phyloP scores from a whole-genome alignment of 1,140 invertebrate species.

The Macrobrachium nipponense region DNA sequence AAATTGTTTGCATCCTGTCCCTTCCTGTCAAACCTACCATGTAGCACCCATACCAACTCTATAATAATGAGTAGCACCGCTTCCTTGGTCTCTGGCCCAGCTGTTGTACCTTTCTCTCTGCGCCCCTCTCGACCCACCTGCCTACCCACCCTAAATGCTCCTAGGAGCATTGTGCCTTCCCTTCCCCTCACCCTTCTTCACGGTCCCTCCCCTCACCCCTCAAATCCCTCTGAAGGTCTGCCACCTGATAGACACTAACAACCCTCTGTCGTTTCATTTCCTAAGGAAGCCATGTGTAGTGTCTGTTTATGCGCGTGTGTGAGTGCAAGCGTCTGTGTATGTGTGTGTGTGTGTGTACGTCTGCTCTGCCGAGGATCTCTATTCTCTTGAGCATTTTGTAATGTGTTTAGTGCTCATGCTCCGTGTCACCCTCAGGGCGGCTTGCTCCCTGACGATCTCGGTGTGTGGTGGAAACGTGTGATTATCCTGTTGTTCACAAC shows the following conservation, averaged over 20 bases:
- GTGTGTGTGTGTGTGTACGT: neutral
- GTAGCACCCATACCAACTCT: no score
- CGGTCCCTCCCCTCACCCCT: no score
- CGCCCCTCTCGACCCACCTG: neutral
- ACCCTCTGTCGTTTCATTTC: slow-evolving; percentile 2
- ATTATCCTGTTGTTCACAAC: slow-evolving; percentile 53
- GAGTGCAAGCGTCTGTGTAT: neutral
- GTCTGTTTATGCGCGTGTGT: neutral
- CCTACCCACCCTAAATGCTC: neutral
- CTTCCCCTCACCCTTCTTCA: neutral
- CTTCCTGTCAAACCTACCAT: no score
- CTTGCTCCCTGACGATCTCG: slow-evolving; percentile 8
- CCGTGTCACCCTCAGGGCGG: neutral
- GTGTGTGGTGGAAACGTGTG: slow-evolving; percentile 71
- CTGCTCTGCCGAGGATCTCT: neutral
- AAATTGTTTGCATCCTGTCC: no score
- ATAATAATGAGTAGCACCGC: no score
- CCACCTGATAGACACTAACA: slow-evolving; percentile 22
- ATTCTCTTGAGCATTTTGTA: no score
- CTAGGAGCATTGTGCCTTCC: slow-evolving; percentile 1
- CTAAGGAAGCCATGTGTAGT: slow-evolving; percentile 11
- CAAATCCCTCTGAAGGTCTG: no score
- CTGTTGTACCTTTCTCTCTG: no score
- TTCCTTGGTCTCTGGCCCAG: no score
- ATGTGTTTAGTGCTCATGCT: neutral